Evolutionary conservation across 2,113 vertebrate genomes (phyloP), one percentile per base, ranked within the genome.

Genomic region (Lagenorhynchus albirostris): DNA sequence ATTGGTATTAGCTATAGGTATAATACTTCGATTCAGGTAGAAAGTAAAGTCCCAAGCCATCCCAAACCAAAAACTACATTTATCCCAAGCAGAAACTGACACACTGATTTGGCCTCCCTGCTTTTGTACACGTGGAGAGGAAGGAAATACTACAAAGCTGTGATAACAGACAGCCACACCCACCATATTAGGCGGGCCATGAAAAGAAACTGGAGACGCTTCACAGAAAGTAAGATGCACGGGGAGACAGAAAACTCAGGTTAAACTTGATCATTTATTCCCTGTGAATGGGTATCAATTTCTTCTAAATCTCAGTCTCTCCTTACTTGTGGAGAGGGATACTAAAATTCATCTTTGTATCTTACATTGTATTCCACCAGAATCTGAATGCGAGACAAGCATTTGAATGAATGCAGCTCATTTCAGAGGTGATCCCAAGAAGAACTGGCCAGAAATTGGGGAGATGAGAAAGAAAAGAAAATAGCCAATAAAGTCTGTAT

Each of bases 1-100:
- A 21, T 2, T 47, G 20, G 10, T 41, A 18, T 91, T 82, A 96
- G 38, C 82, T 77, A 26, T 70, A 79, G 68, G 26, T 76, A 85
- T 95, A 93, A 53, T 83, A 89, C 50, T 18, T 95, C 15, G 58
- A 63, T 84, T 92, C 15, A 44, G 17, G 17, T 71, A 38, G 63
- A 92, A 71, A 8, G 76, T 58, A n/a, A 94, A 91, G 33, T 58
- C 36, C 20, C 38, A 83, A 83, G 38, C 53, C 13, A 23, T 36
- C 77, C 41, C 17, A n/a, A 89, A 62, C 31, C 36, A 44, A 47
- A 89, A 76, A 62, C 26, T 77, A 6, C 3, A 11, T 85, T 95
- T 63, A 33, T 65, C 31, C 6, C 63, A 79, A 44, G 12, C 44
- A 47, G 9, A 91, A 20, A 60, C 6, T n/a, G 31, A 26, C 15